Evolutionary conservation across 2,888 invertebrate genomes (phyloP), one percentile per base, ranked within the genome.

Genomic region (Yponomeuta evonymella): DNA sequence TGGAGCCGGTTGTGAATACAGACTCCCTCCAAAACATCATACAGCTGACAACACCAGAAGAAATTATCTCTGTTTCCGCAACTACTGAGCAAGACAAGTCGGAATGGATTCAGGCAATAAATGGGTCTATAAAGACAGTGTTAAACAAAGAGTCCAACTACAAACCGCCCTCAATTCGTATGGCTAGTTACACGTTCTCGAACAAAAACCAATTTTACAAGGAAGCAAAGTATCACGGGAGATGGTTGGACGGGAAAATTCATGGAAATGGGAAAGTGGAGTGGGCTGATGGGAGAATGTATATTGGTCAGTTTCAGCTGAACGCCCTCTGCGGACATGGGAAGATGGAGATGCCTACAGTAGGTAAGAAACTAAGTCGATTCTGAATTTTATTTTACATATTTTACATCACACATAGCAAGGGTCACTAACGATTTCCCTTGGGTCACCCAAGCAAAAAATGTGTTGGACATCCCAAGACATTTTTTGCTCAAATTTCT

Each of bases 221-320:
- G 82, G 96, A 96, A 76, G 96, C 97, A 0, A 95, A 94, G 74
- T 98, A 97, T 77, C 94, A 92, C 70, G 98, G 97, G 0, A 93
- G 95, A 72, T 98, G 98, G 98, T 84, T 95, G 73, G 95, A 95
- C 80, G 97, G 96, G 0, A 95, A 96, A 81, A 93, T 97, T 79
- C 96, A 98, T 82, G 98, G 98, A 0, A 93, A 93, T 81, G 97
- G 98, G 5, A 95, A 95, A 82, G 84, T 98, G 72, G 95, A 95
- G 79, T 98, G 97, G 96, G 92, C 94, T 1, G 97, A 97, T 86
- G 96, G 97, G 0, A 95, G 95, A 78, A 90, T 94, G 71, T 98
- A 97, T 78, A 94, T 93, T n/a, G 98, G 98, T 0, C 95, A 96
- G 77, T 96, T 98, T 83, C 94, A 95, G 75, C 92, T 96, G 76